phyloP scores from a whole-genome alignment of 2,888 invertebrate species.

The Piscicola geometra region DNA sequence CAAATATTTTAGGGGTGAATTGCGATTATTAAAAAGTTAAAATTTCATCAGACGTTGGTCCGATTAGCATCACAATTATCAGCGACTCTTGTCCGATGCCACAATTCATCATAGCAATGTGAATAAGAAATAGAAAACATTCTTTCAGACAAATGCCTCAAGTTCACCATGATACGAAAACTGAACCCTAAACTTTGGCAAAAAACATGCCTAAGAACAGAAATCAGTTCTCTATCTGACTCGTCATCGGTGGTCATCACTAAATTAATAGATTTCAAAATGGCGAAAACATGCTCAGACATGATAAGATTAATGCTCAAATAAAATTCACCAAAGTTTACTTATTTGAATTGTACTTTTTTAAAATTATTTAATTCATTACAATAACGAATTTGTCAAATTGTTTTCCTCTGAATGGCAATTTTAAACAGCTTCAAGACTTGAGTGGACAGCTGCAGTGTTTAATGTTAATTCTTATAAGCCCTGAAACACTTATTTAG shows the following conservation, averaged over 20 bases:
- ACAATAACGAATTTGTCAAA: no score
- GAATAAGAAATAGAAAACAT: not conserved
- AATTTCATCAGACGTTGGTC: not conserved
- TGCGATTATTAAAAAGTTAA: no score
- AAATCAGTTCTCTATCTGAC: not conserved
- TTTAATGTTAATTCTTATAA: no score
- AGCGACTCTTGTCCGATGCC: slow-evolving; percentile 11
- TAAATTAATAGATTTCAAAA: not conserved
- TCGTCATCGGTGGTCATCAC: slow-evolving; percentile 17
- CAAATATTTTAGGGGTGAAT: no score
- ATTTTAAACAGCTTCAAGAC: no score
- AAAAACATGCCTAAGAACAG: not conserved
- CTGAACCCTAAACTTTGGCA: not conserved
- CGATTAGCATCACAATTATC: slow-evolving; percentile 1
- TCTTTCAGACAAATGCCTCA: slow-evolving; percentile 10
- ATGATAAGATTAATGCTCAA: no score
- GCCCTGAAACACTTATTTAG: no score
- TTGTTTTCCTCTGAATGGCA: no score
- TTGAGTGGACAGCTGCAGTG: no score
- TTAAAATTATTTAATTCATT: no score
- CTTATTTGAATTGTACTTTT: no score
- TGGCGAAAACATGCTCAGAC: not conserved
- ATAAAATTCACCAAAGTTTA: no score
- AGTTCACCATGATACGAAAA: slow-evolving; percentile 13
- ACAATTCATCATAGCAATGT: slow-evolving; percentile 1